A percentile compares a stretch with the other conserved stretches of the same genome.
Conservation (phyloP, 2,888 invertebrate species). For the Pyrrhia umbra region DNA sequence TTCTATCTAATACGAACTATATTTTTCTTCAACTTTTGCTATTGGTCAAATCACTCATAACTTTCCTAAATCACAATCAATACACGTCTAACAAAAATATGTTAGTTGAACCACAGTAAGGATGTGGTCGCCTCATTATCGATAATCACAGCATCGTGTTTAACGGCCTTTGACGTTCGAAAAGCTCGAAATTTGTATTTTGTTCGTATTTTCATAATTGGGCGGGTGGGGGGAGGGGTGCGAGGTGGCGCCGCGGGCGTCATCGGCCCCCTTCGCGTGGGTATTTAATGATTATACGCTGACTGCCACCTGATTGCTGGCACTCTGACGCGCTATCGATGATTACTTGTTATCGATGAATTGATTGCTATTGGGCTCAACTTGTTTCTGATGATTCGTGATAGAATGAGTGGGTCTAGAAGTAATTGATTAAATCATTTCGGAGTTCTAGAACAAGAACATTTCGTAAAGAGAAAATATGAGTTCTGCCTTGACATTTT, state of each 20-base stretch:
- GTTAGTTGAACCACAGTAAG: conserved; percentile 66
- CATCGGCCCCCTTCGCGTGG: conserved; percentile 87
- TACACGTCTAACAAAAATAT: conserved; percentile 51
- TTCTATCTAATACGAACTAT: conserved; percentile 8
- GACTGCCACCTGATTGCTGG: conserved; percentile 89
- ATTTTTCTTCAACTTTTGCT: conserved; percentile 13
- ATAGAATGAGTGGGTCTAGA: conserved; percentile 20
- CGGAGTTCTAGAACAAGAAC: neutral
- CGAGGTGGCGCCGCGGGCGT: conserved; percentile 84
- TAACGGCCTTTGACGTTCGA: conserved; percentile 77
- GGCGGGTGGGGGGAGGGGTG: conserved; percentile 77
- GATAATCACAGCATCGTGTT: conserved; percentile 73
- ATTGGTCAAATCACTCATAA: conserved; percentile 41
- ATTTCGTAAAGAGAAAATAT: neutral
- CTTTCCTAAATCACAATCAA: conserved; percentile 57
- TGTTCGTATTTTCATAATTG: conserved; percentile 90
- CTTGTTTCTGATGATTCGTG: conserved; percentile 43
- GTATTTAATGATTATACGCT: conserved; percentile 90
- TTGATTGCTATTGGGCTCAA: conserved; percentile 47
- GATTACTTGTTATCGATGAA: conserved; percentile 80
- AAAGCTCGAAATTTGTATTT: conserved; percentile 86
- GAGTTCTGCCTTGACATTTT: neutral
- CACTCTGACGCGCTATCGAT: conserved; percentile 75
- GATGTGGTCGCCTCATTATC: conserved; percentile 77
- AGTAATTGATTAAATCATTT: conserved; percentile 10